Evolutionary conservation across 1,140 invertebrate species (phyloP).

Genomic region (Ceratina calcarata): DNA sequence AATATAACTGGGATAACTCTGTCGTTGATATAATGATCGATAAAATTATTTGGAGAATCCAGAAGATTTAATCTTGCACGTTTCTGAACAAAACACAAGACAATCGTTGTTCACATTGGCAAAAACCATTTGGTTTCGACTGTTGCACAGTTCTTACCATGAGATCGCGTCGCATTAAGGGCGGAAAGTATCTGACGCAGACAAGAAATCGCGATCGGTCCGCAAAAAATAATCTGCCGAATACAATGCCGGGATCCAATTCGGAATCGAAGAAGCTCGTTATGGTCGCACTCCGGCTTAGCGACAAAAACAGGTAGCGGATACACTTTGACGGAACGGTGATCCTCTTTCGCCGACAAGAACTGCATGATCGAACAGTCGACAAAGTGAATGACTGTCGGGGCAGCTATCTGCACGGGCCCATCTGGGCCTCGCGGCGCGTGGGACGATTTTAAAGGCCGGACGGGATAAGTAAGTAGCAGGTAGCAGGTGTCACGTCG

Average conservation of each 20-base stretch:
- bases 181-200: not conserved
- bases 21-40: too few relatives aligned
- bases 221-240: conserved; percentile 8
- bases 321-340: conserved; percentile 17
- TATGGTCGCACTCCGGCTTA: conserved; percentile 31
- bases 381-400: conserved; percentile 60
- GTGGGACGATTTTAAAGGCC: conserved; percentile 57
- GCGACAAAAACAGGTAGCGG: not conserved
- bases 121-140: not conserved
- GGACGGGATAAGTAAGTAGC: conserved; percentile 63
- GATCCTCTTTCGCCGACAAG: conserved; percentile 35
- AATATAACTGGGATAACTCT: too few relatives aligned
- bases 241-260: conserved; percentile 14
- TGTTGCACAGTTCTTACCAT: too few relatives aligned
- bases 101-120: not conserved
- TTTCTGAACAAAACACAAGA: too few relatives aligned
- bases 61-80: too few relatives aligned
- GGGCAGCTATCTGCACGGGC: conserved; percentile 41
- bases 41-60: too few relatives aligned
- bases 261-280: conserved; percentile 13
- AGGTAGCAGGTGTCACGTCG: conserved; percentile 74
- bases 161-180: conserved; percentile 1
- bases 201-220: conserved; percentile 9
- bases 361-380: conserved; percentile 32
- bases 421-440: conserved; percentile 38